Evolutionary conservation across 2,888 invertebrate genomes (phyloP).

Genomic region (Thymelicus acteon): DNA sequence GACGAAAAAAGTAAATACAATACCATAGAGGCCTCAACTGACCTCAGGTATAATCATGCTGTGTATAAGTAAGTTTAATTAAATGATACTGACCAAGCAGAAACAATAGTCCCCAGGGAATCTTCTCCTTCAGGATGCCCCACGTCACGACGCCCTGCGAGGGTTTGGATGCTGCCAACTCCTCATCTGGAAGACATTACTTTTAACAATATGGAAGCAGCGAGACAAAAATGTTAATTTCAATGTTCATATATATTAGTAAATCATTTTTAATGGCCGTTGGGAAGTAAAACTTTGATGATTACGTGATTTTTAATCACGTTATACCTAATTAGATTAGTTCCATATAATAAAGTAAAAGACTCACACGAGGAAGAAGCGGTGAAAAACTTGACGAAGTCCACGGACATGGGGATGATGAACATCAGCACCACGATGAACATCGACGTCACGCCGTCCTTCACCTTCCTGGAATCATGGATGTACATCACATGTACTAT

Average conservation of each 20-base stretch:
- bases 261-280: no score
- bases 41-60: no score
- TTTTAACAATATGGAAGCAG: no score
- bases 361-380: constrained; percentile 68
- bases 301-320: no score
- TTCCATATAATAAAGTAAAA: constrained; percentile 35
- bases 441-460: constrained; percentile 93
- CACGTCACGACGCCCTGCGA: constrained; percentile 92
- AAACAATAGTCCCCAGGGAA: constrained; percentile 96
- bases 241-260: no score
- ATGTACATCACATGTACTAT: no score
- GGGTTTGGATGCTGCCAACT: constrained; percentile 84
- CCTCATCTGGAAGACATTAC: constrained; percentile 67
- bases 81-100: constrained; percentile 86
- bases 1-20: no score
- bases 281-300: no score
- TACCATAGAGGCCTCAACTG: no score
- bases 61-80: not conserved
- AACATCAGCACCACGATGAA: constrained; percentile 93
- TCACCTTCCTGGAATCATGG: constrained; percentile 84
- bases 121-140: constrained; percentile 92
- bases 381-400: constrained; percentile 89
- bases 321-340: no score
- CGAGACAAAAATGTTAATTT: no score
- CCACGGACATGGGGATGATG: constrained; percentile 91